Evolutionary conservation across 2,113 vertebrate species (phyloP).

Genomic region (Malaclemys terrapin): DNA sequence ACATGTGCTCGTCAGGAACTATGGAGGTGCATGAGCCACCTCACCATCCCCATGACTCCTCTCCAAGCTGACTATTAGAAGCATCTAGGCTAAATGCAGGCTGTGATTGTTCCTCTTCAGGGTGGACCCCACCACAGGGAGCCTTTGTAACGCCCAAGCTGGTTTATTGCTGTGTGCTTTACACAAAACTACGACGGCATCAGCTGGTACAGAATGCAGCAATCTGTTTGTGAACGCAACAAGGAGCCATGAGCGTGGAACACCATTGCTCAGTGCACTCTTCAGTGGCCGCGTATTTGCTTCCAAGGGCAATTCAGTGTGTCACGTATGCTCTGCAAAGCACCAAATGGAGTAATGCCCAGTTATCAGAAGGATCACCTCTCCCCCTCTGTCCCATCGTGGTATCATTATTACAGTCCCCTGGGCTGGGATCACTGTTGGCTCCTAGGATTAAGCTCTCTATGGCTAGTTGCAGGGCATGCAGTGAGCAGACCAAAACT

Average conservation of each 20-base stretch:
- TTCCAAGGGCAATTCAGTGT: neutral
- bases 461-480: neutral
- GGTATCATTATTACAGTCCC: neutral
- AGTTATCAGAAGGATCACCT: neutral
- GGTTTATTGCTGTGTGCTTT: neutral
- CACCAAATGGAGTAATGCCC: too few relatives aligned
- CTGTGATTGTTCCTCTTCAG: neutral
- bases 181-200: fast-evolving
- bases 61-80: fast-evolving
- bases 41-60: too few relatives aligned
- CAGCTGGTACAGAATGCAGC: neutral
- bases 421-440: neutral
- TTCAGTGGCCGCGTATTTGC: neutral
- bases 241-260: fast-evolving
- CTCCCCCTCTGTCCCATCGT: neutral
- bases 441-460: neutral
- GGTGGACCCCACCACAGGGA: too few relatives aligned
- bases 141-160: neutral
- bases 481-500: neutral
- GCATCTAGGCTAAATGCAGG: neutral
- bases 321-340: neutral
- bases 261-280: neutral
- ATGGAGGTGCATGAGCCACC: too few relatives aligned
- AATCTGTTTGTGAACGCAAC: neutral
- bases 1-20: too few relatives aligned